phyloP scores from a whole-genome alignment of 2,797 vertebrate species.

The Siniperca undulata region DNA sequence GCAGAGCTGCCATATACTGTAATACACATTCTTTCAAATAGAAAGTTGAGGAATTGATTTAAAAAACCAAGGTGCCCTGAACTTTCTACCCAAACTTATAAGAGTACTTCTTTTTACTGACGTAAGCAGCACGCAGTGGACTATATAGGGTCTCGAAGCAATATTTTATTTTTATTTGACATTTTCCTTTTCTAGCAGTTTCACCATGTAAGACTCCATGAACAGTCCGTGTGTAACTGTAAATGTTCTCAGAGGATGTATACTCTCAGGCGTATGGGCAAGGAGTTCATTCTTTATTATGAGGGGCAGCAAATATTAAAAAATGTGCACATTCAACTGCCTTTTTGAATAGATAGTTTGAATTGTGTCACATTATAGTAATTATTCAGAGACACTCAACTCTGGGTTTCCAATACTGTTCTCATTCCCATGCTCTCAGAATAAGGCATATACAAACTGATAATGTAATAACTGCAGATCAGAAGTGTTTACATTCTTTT shows the following conservation, averaged over 20 bases:
- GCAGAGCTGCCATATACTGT: constrained; percentile 35
- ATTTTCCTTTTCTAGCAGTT: constrained; percentile 49
- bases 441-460: too few species aligned
- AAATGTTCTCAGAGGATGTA: constrained; percentile 18
- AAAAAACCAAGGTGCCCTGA: constrained; percentile 32
- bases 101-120: constrained; percentile 37
- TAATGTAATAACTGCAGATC: too few species aligned
- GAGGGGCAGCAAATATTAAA: background rate
- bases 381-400: constrained; percentile 1
- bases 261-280: background rate
- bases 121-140: constrained; percentile 36
- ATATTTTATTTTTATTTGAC: constrained; percentile 60
- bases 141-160: constrained; percentile 13
- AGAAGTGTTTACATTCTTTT: too few species aligned
- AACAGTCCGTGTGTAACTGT: constrained; percentile 9
- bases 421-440: too few species aligned
- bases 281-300: background rate
- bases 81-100: constrained; percentile 49
- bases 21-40: constrained; percentile 38
- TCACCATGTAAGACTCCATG: constrained; percentile 12
- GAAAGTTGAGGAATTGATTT: constrained; percentile 55
- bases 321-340: constrained; percentile 6
- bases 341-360: background rate
- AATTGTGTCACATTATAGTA: background rate
- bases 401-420: background rate